Base-by-base conservation (phyloP, 2,797 vertebrate species). In the Sebastes umbrosus region DNA sequence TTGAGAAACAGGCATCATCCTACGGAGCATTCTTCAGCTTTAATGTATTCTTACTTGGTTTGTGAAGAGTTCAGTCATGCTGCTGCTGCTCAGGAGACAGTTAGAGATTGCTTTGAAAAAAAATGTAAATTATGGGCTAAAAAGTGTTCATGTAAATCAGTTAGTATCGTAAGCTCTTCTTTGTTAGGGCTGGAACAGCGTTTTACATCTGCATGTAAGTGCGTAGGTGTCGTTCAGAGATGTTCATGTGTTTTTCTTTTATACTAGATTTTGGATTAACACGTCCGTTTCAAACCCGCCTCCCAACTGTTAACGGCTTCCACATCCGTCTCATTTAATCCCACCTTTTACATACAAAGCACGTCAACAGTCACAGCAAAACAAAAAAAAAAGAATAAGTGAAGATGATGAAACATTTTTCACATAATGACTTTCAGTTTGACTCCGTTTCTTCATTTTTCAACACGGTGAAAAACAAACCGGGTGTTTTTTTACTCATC, bases 331-430 rank as follows among this genome's bases (percentile, higher is more conserved):
- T 63, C 16, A 18, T 63, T 73, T 72, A 69, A 50, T 66, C 59
- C 50, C 46, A 16, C 14, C 12, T 66, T 54, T 62, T n/a, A 13
- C 36, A 62, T n/a, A 20, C 39, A 27, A 66, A 54, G 31, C 39
- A 29, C 12, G 18, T 69, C 55, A 59, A 8, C 14, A 52, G 57
- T 59, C 55, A 67, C 25, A 64, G 16, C 46, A 57, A 36, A 59
- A 66, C 52, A 77, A 54, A 69, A 64, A 64, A 77, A 54, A 69
- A 29, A 62, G 5, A 66, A 62, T n/a, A 52, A 25, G 68, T 50
- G 60, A 66, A 11, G 43, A 29, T 18, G 34, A 58, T 55, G 69
- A 79, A 66, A 54, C 36, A 24, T 50, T 80, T 63, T 69, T 54
- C 9, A 54, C 52, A 14, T 36, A 20, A 52, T 39, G 62, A 20